phyloP scores from a whole-genome alignment of 2,797 vertebrate genomes.

The Sebastes steindachneri region DNA sequence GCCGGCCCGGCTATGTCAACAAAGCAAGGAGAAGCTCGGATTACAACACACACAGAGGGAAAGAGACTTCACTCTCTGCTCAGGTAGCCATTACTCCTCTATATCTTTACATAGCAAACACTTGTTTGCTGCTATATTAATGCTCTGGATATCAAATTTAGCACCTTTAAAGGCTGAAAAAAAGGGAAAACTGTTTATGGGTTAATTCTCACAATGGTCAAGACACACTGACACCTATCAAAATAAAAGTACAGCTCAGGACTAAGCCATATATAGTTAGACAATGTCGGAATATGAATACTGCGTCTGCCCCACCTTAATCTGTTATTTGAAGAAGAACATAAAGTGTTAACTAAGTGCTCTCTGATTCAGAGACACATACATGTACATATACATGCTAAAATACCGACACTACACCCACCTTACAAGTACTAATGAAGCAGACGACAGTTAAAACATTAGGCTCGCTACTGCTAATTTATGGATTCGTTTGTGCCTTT shows the following conservation, averaged over 20 bases:
- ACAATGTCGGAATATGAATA: not conserved
- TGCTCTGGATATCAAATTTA: too few relatives aligned
- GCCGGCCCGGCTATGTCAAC: too few relatives aligned
- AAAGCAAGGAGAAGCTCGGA: too few relatives aligned
- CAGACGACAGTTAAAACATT: not conserved
- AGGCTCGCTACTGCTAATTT: conserved; percentile 20
- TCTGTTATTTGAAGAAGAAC: not conserved
- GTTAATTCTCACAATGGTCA: not conserved
- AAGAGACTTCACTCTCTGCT: too few relatives aligned
- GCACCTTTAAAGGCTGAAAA: not conserved
- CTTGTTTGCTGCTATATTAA: too few relatives aligned
- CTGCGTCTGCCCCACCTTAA: not conserved
- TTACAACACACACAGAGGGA: too few relatives aligned
- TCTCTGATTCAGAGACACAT: not conserved
- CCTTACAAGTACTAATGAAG: conserved; percentile 4
- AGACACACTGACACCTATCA: not conserved
- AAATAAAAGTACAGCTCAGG: not conserved
- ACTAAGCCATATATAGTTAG: not conserved
- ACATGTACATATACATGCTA: too few relatives aligned
- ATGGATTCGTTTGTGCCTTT: conserved; percentile 33
- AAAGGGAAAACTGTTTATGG: not conserved
- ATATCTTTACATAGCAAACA: too few relatives aligned
- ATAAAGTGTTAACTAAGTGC: not conserved
- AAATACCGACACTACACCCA: not conserved
- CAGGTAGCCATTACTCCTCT: too few relatives aligned